phyloP scores from a whole-genome alignment of 2,888 invertebrate genomes.

The Andrena flavipes region DNA sequence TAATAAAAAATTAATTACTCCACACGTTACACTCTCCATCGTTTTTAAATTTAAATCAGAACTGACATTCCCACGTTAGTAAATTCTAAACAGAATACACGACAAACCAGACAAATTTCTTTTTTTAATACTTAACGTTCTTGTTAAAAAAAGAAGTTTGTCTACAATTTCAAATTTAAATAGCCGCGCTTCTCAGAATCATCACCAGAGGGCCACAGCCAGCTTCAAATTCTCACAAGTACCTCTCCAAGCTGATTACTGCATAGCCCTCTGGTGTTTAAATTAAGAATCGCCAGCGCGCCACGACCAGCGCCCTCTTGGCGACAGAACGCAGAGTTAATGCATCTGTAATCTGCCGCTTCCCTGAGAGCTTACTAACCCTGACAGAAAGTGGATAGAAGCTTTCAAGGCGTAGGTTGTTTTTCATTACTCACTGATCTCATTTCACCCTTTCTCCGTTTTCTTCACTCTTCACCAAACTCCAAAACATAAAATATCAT shows the following conservation, averaged over 20 bases:
- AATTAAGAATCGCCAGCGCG: background rate
- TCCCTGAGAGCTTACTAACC: constrained; percentile 31
- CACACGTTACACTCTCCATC: too few species aligned
- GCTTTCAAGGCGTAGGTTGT: constrained; percentile 49
- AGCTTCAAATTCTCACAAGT: background rate
- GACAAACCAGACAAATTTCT: too few species aligned
- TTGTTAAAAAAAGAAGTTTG: too few species aligned
- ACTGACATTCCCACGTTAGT: too few species aligned
- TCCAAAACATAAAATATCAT: background rate
- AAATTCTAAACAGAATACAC: too few species aligned
- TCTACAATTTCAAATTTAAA: too few species aligned
- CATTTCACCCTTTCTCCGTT: background rate
- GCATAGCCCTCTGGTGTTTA: background rate
- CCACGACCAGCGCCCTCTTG: background rate
- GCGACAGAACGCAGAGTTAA: background rate
- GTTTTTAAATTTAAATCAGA: too few species aligned
- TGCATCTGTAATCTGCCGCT: constrained; percentile 37
- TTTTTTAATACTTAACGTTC: too few species aligned
- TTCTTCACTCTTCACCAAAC: background rate
- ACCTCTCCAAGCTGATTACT: background rate
- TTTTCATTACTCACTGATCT: constrained; percentile 15
- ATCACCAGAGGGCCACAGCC: background rate
- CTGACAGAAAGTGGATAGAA: constrained; percentile 31
- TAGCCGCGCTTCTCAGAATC: background rate
- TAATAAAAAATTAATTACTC: too few species aligned